phyloP scores from a whole-genome alignment of 1,140 invertebrate genomes.

The Ceratina calcarata region DNA sequence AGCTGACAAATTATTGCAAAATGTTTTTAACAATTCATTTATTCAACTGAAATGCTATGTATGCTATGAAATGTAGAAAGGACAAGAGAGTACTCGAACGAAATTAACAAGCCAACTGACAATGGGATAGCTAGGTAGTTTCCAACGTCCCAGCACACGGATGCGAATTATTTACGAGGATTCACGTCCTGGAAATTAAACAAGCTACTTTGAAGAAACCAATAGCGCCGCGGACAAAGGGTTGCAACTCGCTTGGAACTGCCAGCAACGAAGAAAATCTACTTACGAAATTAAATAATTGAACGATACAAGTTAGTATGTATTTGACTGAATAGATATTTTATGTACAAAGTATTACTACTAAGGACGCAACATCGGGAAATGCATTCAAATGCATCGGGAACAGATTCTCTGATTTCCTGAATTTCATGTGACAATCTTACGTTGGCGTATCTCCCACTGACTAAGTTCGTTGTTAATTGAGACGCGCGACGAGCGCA shows the following conservation, averaged over 20 bases:
- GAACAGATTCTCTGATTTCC: no score
- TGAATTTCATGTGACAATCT: background rate
- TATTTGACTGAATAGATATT: no score
- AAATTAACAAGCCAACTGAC: background rate
- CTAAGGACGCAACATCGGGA: no score
- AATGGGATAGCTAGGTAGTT: no score
- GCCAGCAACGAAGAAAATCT: background rate
- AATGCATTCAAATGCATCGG: background rate
- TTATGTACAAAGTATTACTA: no score
- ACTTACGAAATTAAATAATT: no score
- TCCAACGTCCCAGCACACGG: background rate
- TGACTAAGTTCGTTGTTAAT: slow-evolving; percentile 4
- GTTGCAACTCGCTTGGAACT: background rate
- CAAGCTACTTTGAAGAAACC: background rate
- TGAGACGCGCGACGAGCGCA: background rate
- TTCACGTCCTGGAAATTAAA: background rate
- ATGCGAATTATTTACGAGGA: background rate
- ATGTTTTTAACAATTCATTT: no score
- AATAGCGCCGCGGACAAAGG: background rate
- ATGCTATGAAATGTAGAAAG: background rate
- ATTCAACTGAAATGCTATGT: no score
- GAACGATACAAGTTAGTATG: no score
- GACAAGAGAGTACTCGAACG: background rate
- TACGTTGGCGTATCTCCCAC: background rate
- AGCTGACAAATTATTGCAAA: no score